phyloP scores from a whole-genome alignment of 2,797 vertebrate species.

The Phoebastria nigripes region DNA sequence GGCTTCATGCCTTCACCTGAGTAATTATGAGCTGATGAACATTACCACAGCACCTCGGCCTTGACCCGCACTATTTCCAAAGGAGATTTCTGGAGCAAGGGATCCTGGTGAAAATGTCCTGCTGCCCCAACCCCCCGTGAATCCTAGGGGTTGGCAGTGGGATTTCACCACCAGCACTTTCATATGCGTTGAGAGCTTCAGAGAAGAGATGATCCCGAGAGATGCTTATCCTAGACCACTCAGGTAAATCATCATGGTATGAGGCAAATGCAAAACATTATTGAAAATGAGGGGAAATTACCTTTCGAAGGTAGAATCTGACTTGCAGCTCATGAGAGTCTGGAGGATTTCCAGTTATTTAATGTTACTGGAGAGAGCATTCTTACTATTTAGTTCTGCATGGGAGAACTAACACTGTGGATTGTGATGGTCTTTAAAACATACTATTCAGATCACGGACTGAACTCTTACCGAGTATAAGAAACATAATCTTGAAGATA shows the following conservation, averaged over 20 bases:
- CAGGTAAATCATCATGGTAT: slow-evolving; percentile 5
- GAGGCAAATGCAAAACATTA: background rate
- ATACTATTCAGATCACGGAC: background rate
- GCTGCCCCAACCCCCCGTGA: background rate
- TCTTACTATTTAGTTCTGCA: background rate
- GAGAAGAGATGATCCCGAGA: slow-evolving; percentile 24
- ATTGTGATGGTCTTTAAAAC: background rate
- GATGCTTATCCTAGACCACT: background rate
- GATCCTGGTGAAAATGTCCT: slow-evolving; percentile 20
- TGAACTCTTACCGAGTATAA: background rate
- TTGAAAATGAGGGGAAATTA: background rate
- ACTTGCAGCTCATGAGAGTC: background rate
- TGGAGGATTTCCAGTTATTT: background rate
- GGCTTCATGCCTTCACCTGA: slow-evolving; percentile 35
- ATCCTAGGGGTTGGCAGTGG: background rate
- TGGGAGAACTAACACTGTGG: background rate
- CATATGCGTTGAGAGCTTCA: slow-evolving; percentile 22
- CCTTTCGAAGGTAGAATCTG: background rate
- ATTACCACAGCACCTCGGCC: background rate
- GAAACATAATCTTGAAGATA: background rate
- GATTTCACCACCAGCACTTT: slow-evolving; percentile 29
- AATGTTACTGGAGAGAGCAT: background rate
- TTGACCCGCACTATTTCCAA: background rate
- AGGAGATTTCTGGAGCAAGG: slow-evolving; percentile 33
- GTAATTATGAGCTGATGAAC: background rate